phyloP scores from a whole-genome alignment of 2,888 invertebrate species.

The Ametastegia equiseti region DNA sequence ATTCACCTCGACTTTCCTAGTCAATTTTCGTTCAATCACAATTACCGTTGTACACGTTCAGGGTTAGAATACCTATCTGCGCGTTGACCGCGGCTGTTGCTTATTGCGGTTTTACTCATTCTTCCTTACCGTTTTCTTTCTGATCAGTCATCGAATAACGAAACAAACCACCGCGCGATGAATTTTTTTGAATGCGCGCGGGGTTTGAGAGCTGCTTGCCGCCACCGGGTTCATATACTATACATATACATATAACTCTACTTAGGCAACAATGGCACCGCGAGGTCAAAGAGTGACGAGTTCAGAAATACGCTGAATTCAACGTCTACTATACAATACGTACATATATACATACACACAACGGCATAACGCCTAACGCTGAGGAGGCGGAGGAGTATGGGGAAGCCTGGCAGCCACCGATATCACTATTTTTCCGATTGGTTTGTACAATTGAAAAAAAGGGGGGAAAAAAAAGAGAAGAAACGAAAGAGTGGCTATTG shows the following conservation, averaged over 20 bases:
- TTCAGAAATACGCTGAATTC: not conserved
- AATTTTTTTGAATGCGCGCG: not conserved
- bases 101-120: too few species aligned
- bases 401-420: not conserved
- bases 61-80: too few species aligned
- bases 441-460: not conserved
- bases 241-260: not conserved
- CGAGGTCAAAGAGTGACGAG: not conserved
- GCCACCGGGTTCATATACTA: not conserved
- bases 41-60: too few species aligned
- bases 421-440: not conserved
- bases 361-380: too few species aligned
- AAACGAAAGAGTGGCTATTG: too few species aligned
- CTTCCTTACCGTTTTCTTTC: not conserved
- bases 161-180: not conserved
- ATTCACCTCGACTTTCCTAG: too few species aligned
- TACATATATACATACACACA: not conserved
- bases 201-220: too few species aligned
- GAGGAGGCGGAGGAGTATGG: not conserved
- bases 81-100: too few species aligned
- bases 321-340: not conserved
- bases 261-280: too few species aligned
- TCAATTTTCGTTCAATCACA: too few species aligned
- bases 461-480: too few species aligned
- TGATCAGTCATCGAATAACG: not conserved